phyloP scores from a whole-genome alignment of 2,888 invertebrate species.

The Aplocera efformata region DNA sequence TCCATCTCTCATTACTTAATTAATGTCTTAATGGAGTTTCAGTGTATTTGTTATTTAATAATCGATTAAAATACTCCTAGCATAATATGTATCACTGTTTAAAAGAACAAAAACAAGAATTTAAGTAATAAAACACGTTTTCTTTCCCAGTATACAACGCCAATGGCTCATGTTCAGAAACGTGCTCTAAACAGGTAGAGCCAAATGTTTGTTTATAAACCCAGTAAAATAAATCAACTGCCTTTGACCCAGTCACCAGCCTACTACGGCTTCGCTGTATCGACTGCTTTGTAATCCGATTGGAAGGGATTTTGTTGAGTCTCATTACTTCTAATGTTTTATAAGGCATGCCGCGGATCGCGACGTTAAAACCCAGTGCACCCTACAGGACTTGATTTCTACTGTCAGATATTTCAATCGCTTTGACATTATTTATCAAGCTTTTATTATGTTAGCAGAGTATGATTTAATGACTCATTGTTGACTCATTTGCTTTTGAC shows the following conservation, averaged over 20 bases:
- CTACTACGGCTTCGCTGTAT: conserved; percentile 46
- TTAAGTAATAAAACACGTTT: conserved; percentile 12
- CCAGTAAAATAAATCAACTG: conserved; percentile 37
- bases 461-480: conserved; percentile 16
- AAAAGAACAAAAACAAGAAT: conserved; percentile 5
- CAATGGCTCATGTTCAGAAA: conserved; percentile 7
- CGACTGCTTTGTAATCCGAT: conserved; percentile 54
- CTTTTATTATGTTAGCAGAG: not conserved
- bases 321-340: conserved; percentile 26
- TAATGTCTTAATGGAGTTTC: too few relatives aligned
- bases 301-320: conserved; percentile 33
- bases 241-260: conserved; percentile 50
- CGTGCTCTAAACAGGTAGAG: conserved; percentile 12
- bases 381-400: not conserved
- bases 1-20: too few relatives aligned
- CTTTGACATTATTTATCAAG: conserved; percentile 5
- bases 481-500: too few relatives aligned
- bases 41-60: too few relatives aligned
- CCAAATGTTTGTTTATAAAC: conserved; percentile 22
- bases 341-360: conserved; percentile 18
- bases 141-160: conserved; percentile 3
- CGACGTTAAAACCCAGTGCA: conserved; percentile 15
- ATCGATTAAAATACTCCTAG: too few relatives aligned
- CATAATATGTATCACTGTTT: too few relatives aligned
- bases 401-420: conserved; percentile 2